Evolutionary conservation across 2,888 invertebrate genomes (phyloP).

Genomic region (Plagodis pulveraria): DNA sequence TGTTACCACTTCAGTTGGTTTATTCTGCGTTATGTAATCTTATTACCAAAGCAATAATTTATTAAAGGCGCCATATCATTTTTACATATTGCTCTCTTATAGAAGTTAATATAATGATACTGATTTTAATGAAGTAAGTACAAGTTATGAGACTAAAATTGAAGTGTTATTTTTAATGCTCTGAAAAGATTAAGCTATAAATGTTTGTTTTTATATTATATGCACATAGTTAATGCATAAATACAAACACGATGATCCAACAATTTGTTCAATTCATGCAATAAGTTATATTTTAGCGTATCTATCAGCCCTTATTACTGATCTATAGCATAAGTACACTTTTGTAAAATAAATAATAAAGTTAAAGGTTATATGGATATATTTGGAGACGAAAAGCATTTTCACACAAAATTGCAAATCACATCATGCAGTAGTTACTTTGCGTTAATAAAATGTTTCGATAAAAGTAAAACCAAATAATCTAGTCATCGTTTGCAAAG

Average conservation of each 20-base stretch:
- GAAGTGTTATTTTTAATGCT: conserved; percentile 16
- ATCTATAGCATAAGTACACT: too few relatives aligned
- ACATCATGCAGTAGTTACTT: background rate
- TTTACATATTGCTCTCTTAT: too few relatives aligned
- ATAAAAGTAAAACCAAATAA: background rate
- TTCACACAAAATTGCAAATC: too few relatives aligned
- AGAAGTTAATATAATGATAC: too few relatives aligned
- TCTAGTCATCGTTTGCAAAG: conserved; percentile 21
- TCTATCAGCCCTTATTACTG: background rate
- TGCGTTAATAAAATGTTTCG: background rate
- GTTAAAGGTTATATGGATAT: background rate
- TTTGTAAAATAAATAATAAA: conserved; percentile 2
- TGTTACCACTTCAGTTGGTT: too few relatives aligned
- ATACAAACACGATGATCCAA: conserved; percentile 9
- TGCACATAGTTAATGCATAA: conserved; percentile 10
- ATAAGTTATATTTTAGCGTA: background rate
- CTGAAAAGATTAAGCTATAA: conserved; percentile 15
- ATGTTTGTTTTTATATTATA: conserved; percentile 12
- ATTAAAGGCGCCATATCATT: too few relatives aligned
- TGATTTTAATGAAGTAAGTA: background rate
- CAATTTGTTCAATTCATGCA: conserved; percentile 6
- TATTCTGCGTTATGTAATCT: too few relatives aligned
- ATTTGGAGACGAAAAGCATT: too few relatives aligned
- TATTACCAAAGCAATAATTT: too few relatives aligned
- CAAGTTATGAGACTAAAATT: conserved; percentile 3